Conservation (phyloP, 2,888 invertebrate species). For the Calliopum simillimum region DNA sequence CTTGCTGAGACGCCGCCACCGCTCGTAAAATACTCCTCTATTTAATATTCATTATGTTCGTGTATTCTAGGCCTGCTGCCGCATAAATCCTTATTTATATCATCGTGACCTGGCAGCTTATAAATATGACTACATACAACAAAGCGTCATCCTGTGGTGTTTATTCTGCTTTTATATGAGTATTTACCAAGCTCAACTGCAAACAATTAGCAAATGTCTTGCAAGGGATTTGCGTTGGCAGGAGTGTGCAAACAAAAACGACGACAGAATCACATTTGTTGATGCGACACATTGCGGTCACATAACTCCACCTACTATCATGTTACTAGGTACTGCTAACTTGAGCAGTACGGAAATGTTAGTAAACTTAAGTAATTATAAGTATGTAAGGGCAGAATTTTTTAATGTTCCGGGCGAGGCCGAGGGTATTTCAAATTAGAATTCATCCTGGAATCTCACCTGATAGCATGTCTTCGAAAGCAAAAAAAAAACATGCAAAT, state of each 20-base stretch:
- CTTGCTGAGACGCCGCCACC: too few relatives aligned
- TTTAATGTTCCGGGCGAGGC: too few relatives aligned
- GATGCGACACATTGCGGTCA: conserved; percentile 27
- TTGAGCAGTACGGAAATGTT: too few relatives aligned
- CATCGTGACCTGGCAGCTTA: conserved; percentile 11
- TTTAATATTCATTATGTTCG: conserved; percentile 27
- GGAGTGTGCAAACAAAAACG: conserved; percentile 13
- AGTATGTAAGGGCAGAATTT: too few relatives aligned
- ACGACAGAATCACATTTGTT: conserved; percentile 27
- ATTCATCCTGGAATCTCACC: too few relatives aligned
- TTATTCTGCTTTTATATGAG: background rate
- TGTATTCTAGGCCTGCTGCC: background rate
- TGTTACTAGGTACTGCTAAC: too few relatives aligned
- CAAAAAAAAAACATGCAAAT: too few relatives aligned
- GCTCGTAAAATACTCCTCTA: background rate
- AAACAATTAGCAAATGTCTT: conserved; percentile 38
- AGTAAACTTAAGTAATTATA: too few relatives aligned
- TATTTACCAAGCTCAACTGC: conserved; percentile 33
- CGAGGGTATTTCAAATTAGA: too few relatives aligned
- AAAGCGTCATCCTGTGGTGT: conserved; percentile 7
- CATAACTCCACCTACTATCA: background rate
- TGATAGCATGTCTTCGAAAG: too few relatives aligned
- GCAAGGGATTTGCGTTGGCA: conserved; percentile 28
- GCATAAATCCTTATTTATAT: conserved; percentile 20
- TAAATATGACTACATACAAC: conserved; percentile 25